Evolutionary conservation across 2,113 vertebrate species (phyloP), one percentile per base, ranked within the genome.

Genomic region (Aegotheles bennettii): DNA sequence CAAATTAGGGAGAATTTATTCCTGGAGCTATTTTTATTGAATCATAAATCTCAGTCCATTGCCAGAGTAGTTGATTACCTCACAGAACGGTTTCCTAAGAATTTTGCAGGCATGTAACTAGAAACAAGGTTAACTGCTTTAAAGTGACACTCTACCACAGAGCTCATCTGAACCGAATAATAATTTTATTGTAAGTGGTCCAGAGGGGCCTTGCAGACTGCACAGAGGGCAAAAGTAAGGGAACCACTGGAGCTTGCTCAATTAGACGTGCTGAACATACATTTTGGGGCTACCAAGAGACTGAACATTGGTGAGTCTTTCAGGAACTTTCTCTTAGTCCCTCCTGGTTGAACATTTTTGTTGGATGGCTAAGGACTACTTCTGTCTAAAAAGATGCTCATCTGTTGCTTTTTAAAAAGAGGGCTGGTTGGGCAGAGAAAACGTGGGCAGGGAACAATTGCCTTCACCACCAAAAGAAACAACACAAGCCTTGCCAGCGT

Each of bases 1-100:
- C 94, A 93, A 89, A 95, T 95, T 79, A 96, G 77, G 84, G 81
- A 94, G 88, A 96, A 95, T 95, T 96, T 96, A 97, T 94, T 96
- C 90, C 90, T 65, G 84, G 56, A 91, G 90, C 93, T 96, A 92
- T 97, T 96, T 96, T 97, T 96, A 94, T 78, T 79, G 88, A 96
- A 93, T 84, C 53, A 45, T 91, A 95, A 94, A 95, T 92, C 92
- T 91, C 74, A 88, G 89, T 69, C 56, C 43, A 42, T 76, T 95
- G 82, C 75, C 93, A 94, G 74, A 95, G 85, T 59, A 94, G 92
- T 69, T 59, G 69, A 94, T 74, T 89, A 89, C 75, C 76, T 87
- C 90, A 94, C 83, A 82, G 81, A 53, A 83, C 7, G 0, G 60
- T 79, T 92, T 89, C 91, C 75, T 87, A 90, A 91, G 84, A 63